Evolutionary conservation across 2,888 invertebrate genomes (phyloP), one percentile per base, ranked within the genome.

Genomic region (Thymelicus lineola): DNA sequence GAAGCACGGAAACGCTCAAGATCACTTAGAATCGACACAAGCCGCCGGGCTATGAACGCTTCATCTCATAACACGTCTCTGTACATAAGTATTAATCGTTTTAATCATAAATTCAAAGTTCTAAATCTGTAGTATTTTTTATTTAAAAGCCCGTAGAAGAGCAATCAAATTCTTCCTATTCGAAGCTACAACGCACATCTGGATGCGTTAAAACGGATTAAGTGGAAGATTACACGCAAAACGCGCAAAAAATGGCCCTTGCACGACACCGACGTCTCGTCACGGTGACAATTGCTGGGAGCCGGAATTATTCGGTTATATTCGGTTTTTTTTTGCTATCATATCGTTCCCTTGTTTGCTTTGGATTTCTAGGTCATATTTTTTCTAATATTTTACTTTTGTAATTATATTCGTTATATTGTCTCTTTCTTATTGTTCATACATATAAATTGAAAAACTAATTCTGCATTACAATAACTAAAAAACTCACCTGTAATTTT

Each of bases 161-260:
- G 75, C 74, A 72, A 74, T 73, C 70, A 42, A 53, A 55, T 68
- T 64, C 66, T n/a, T 35, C n/a, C 17, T 17, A 45, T 42, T 20
- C 15, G 55, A 55, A 38, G 14, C 20, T 45, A n/a, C 28, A 36
- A 7, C 79, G 80, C 90, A 87, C 93, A 93, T 93, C 91, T 93
- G 93, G 89, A 85, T 83, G 88, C 87, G 90, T 88, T 93, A 91
- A 92, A 93, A 92, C 88, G 91, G 93, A 92, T 93, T 93, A 93
- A 84, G 84, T 75, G 79, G 81, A 85, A 90, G 92, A 93, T 93
- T 93, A 93, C 89, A 88, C 84, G 85, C 79, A 76, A 82, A 88
- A 58, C 62, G 20, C 57, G 57, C 68, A 63, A 69, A 69, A 90
- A 92, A 90, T 81, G 75, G 79, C 79, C 75, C 70, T 77, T 75